These are phyloP conservation scores for Calyptommatus sinebrachiatus DNA, from an alignment of 2,113 vertebrate genomes.

Conservation along the genomic window DNA sequence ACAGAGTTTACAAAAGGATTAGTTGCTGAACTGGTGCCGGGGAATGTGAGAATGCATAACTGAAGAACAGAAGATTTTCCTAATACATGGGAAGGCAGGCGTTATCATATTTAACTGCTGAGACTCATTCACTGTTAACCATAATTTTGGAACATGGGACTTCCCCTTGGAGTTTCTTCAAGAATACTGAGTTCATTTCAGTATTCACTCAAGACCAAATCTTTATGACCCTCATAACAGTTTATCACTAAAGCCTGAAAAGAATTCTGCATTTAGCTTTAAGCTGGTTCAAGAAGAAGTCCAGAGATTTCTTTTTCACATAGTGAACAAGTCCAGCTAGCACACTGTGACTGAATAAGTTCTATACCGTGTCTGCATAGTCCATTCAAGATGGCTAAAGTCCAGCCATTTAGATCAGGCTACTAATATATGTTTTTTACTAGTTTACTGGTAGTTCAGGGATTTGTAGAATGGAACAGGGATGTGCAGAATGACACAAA, in stretches of 20 bases:
- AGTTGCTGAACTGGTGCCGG: neutral
- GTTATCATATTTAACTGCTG: neutral
- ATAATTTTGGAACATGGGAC: neutral
- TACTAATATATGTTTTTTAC: no score
- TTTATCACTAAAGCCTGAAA: no score
- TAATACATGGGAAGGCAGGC: neutral
- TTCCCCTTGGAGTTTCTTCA: neutral
- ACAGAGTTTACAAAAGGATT: neutral
- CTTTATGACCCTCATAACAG: neutral
- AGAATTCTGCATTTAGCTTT: neutral
- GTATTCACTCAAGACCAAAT: neutral
- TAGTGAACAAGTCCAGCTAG: no score
- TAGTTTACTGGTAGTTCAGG: no score
- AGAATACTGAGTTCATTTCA: neutral
- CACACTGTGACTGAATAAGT: no score
- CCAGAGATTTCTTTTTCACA: no score
- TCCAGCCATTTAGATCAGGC: no score
- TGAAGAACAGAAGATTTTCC: neutral
- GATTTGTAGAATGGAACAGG: no score
- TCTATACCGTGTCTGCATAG: no score
- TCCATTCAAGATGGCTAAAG: no score
- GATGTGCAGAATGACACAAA: no score
- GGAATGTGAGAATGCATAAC: neutral
- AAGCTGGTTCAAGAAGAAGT: no score
- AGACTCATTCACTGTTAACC: neutral